Percentiles rank a stretch among this genome's conserved stretches.
phyloP scores from a whole-genome alignment of 2,888 invertebrate genomes.

The Drosophila kanekoi region DNA sequence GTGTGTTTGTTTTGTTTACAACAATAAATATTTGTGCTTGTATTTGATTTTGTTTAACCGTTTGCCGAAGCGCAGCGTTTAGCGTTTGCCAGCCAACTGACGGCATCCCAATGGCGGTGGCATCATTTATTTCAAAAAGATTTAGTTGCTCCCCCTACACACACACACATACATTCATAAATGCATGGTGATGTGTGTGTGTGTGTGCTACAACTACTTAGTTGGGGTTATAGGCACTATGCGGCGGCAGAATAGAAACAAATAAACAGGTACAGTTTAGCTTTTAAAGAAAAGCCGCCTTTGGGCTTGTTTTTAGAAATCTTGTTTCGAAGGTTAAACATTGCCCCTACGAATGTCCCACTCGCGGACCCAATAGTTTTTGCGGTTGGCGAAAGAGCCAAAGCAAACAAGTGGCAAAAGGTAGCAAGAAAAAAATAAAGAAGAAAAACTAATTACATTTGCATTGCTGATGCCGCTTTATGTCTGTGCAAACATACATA shows the following conservation, averaged over 20 bases:
- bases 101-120: constrained; percentile 44
- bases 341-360: constrained; percentile 1
- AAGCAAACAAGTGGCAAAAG: constrained; percentile 25
- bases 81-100: constrained; percentile 72
- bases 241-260: constrained; percentile 17
- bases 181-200: constrained; percentile 17
- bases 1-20: constrained; percentile 37
- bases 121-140: constrained; percentile 70
- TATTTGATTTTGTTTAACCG: constrained; percentile 43
- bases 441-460: constrained; percentile 43
- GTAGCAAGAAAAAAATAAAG: neutral
- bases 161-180: constrained; percentile 5
- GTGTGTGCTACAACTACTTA: constrained; percentile 18
- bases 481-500: constrained; percentile 34
- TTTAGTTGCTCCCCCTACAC: constrained; percentile 50
- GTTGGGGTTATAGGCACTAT: constrained; percentile 21
- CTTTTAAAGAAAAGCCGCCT: constrained; percentile 19
- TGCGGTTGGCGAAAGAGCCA: constrained; percentile 6
- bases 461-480: constrained; percentile 16
- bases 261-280: constrained; percentile 44
- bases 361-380: neutral
- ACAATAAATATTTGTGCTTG: constrained; percentile 34
- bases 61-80: constrained; percentile 58
- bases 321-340: constrained; percentile 31
- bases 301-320: constrained; percentile 29